Percentiles rank a stretch among this genome's conserved stretches.
phyloP scores from a whole-genome alignment of 2,888 invertebrate species.

The Hypomecis punctinalis region DNA sequence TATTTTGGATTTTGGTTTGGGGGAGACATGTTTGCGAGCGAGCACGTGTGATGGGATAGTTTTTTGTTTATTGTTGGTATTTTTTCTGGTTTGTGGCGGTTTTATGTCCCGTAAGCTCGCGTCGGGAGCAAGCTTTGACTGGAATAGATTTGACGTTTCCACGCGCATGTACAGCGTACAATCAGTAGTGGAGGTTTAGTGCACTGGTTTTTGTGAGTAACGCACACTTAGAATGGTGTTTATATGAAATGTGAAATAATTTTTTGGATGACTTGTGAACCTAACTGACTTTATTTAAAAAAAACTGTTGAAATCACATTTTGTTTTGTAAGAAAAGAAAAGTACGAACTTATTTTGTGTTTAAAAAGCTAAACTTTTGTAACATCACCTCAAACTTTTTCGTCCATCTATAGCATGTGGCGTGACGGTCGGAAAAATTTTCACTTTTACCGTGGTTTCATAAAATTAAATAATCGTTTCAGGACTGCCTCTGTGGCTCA shows the following conservation, averaged over 20 bases:
- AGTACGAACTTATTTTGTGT: too few relatives aligned
- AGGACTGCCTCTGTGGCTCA: too few relatives aligned
- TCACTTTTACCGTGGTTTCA: too few relatives aligned
- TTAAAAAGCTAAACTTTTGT: too few relatives aligned
- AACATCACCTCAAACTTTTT: too few relatives aligned
- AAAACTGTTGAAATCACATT: too few relatives aligned
- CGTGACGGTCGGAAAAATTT: too few relatives aligned
- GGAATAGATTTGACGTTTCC: constrained; percentile 79
- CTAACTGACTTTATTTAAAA: too few relatives aligned
- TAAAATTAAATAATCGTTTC: too few relatives aligned
- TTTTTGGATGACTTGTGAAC: too few relatives aligned
- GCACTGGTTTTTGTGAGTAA: neutral
- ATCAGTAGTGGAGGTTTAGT: constrained; percentile 4
- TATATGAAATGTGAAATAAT: neutral
- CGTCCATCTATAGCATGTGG: too few relatives aligned
- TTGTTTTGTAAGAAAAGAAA: too few relatives aligned
- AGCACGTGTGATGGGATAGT: constrained; percentile 25
- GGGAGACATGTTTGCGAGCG: constrained; percentile 26
- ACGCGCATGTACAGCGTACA: constrained; percentile 58
- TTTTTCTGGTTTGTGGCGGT: constrained; percentile 18
- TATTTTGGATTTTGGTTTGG: constrained; percentile 35
- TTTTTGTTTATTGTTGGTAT: constrained; percentile 32
- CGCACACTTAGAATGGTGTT: neutral
- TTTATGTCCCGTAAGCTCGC: constrained; percentile 35
- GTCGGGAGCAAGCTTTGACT: constrained; percentile 60